Evolutionary conservation across 2,888 invertebrate species (phyloP), one percentile per base, ranked within the genome.

Genomic region (Callyntrura guangdongensis): DNA sequence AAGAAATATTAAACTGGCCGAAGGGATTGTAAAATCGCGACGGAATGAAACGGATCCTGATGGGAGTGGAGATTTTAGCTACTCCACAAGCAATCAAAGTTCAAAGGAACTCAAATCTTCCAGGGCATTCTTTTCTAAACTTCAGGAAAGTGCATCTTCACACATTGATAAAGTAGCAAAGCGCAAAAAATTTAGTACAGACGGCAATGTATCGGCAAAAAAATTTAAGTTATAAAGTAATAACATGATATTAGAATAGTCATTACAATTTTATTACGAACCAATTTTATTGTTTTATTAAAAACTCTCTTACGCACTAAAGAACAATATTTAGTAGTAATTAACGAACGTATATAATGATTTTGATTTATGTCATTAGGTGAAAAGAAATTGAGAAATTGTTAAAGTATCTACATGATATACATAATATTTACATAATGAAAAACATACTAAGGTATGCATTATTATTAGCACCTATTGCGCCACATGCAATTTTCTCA

Each of bases 121-220:
- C 0, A 97, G 97, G 94, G 96, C 97, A 0, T 98, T 99, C 96
- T 99, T 99, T 95, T 96, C 96, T 81, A 97, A 98, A 94, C 95
- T 99, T 6, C 98, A 98, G 95, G 97, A 98, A 94, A 96, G 98
- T 94, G 96, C 96, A 0, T 95, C 95, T 14, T 95, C 95, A 91
- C 95, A 96, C 49, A 95, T 96, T 77, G 89, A 90, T 67, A 90
- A 88, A 79, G 72, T 90, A 92, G 94, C 95, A 0, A 96, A 96
- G 94, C 94, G 94, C 69, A 95, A 95, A 93, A 94, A 95, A 94
- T 92, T 86, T 36, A 82, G 93, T 69, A 20, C 61, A 4, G 72
- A 74, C 17, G 94, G 94, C n/a, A 47, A 94, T 9, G 74, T 95
- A 67, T 95, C 96, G 72, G 96, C 96, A 1, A 96, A 96, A 92